Evolutionary conservation across 2,888 invertebrate species (phyloP).

Genomic region (Deilephila porcellus): DNA sequence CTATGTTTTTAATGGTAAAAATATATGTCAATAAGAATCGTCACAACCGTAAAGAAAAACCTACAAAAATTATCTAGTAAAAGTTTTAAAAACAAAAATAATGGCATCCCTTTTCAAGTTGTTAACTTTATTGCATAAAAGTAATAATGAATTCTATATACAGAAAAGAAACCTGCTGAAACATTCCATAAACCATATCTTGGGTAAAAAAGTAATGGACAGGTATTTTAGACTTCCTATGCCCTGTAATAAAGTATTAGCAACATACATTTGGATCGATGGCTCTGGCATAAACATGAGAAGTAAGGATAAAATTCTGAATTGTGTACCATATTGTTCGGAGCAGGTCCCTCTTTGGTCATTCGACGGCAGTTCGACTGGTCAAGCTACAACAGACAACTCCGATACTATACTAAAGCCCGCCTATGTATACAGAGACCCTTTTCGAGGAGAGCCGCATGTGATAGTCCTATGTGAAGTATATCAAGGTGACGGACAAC

Average conservation of each 20-base stretch:
- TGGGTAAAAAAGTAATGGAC: slow-evolving; percentile 78
- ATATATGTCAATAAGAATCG: background rate
- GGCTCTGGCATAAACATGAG: slow-evolving; percentile 90
- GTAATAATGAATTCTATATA: slow-evolving; percentile 15
- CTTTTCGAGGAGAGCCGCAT: slow-evolving; percentile 94
- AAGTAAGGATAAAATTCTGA: slow-evolving; percentile 87
- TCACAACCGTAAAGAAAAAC: background rate
- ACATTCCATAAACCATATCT: slow-evolving; percentile 75
- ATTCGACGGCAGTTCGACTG: slow-evolving; percentile 96
- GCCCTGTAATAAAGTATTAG: slow-evolving; percentile 85
- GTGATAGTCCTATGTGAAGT: slow-evolving; percentile 94
- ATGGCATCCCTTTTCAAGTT: slow-evolving; percentile 26
- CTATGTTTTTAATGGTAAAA: background rate
- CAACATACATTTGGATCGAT: slow-evolving; percentile 92
- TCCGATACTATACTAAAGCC: slow-evolving; percentile 96
- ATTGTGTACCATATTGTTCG: slow-evolving; percentile 85
- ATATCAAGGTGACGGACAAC: slow-evolving; percentile 88
- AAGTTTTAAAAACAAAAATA: background rate
- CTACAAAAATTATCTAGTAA: background rate
- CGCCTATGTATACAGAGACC: slow-evolving; percentile 94
- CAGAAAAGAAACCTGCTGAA: slow-evolving; percentile 62
- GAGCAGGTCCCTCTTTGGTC: slow-evolving; percentile 91
- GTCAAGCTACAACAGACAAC: slow-evolving; percentile 91
- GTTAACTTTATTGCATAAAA: background rate
- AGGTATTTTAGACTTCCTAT: slow-evolving; percentile 84